Evolutionary conservation across 1,140 invertebrate species (phyloP), one percentile per base, ranked within the genome.

Genomic region (Melitaea cinxia): DNA sequence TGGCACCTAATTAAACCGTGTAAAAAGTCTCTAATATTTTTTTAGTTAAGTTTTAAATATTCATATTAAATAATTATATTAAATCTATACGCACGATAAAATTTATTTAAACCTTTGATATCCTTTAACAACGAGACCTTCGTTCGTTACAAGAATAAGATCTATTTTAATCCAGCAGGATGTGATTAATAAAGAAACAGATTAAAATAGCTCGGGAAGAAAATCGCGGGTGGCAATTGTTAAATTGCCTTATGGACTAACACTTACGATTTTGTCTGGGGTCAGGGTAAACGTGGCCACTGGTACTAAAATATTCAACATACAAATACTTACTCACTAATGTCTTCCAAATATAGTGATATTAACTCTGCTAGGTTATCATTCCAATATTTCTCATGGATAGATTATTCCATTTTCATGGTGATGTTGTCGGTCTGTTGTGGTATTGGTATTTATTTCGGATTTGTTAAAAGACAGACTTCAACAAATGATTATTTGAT

Each of bases 401-500:
- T 86, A 37, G 96, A 96, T 83, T 97, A 96, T 78, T 62, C 92
- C 0, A 92, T 96, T 17, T 96, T 96, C 79, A 88, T 92, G 9
- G 63, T 92, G 0, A 96, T 97, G 95, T 81, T 97, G 42, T 68
- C 92, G 2, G 91, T 94, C 9, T 97, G 95, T 65, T 93, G 95
- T 4, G 89, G 91, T 0, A 95, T 97, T 37, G 96, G 96, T 0
- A 74, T 97, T 7, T 96, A 96, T 80, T 97, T 96, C 80, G 96
- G 95, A 4, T 95, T 95, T 60, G 91, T 94, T 26, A 94, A 94
- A 52, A 93, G 94, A 42, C 94, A 94, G 39, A 92, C 93, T 56
- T 93, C 92, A 23, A 93, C 93, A 0, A 93, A 94, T 50, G 96
- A 97, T 67, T 98, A 97, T 82, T 89, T 98, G 15, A 94, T 98